A percentile compares a stretch with the other conserved stretches of the same genome.
Conservation (phyloP, 37 sponge, comb jelly and placozoan genomes). For the Aplysina aerophoba region DNA sequence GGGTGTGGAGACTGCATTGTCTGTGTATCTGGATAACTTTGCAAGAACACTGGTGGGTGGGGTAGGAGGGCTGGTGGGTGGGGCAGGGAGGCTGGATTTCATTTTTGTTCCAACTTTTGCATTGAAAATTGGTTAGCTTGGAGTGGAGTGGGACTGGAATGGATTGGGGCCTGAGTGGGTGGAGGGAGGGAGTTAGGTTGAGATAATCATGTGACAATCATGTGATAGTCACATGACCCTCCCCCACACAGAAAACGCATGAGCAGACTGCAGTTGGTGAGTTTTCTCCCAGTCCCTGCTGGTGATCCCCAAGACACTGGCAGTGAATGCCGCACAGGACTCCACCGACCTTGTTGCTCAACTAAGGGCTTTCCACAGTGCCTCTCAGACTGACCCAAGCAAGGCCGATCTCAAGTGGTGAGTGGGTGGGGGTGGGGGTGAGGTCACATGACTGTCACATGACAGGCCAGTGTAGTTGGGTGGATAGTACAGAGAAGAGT, state of each 20-base stretch:
- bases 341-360: conserved; percentile 95
- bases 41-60: conserved; percentile 81
- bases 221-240: too few species aligned
- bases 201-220: too few species aligned
- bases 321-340: conserved; percentile 98
- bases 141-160: too few species aligned
- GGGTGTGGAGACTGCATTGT: conserved; percentile 96
- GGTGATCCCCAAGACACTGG: conserved; percentile 92
- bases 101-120: too few species aligned
- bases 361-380: conserved; percentile 95
- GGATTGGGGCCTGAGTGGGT: too few species aligned
- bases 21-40: conserved; percentile 95
- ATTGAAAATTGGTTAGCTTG: too few species aligned
- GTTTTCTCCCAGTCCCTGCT: conserved; percentile 94
- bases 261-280: conserved; percentile 96
- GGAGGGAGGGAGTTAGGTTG: too few species aligned
- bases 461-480: too few species aligned
- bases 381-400: conserved; percentile 85
- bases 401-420: conserved; percentile 88
- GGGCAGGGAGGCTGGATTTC: too few species aligned
- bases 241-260: conserved; percentile 88
- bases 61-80: too few species aligned
- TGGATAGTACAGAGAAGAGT: too few species aligned
- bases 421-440: conserved; percentile 12
- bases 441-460: conserved; percentile 5